Evolutionary conservation across 2,888 invertebrate species (phyloP).

Genomic region (Trichopoda pennipes): DNA sequence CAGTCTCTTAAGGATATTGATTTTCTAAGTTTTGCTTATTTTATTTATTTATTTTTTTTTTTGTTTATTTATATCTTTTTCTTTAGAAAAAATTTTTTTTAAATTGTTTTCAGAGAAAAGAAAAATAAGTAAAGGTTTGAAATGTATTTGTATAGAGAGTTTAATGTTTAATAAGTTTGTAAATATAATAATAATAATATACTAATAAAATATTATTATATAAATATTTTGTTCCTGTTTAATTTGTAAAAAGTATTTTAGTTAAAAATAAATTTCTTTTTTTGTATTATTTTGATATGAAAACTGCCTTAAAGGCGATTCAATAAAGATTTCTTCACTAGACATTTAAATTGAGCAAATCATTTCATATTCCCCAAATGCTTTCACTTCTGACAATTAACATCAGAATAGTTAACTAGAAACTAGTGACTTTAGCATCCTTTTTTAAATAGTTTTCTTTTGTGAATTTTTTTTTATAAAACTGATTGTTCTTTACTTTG

Average conservation of each 20-base stretch:
- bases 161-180: background rate
- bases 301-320: conserved; percentile 41
- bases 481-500: conserved; percentile 32
- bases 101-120: background rate
- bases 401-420: background rate
- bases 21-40: conserved; percentile 35
- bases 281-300: conserved; percentile 53
- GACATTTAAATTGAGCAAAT: conserved; percentile 47
- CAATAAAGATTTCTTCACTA: background rate
- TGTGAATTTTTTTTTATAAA: background rate
- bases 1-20: conserved; percentile 65
- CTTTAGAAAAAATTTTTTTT: background rate
- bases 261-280: conserved; percentile 53
- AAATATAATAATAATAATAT: background rate
- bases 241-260: background rate
- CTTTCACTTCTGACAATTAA: background rate
- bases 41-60: too few relatives aligned
- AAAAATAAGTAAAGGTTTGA: background rate
- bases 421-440: background rate
- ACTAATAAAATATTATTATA: background rate
- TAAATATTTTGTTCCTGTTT: background rate
- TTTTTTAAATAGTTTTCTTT: background rate
- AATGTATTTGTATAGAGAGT: background rate
- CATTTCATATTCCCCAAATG: background rate
- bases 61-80: background rate